Evolutionary conservation across 64 coral and sea anemone genomes (phyloP).

Genomic region (Hydrozoanthus tunicans): DNA sequence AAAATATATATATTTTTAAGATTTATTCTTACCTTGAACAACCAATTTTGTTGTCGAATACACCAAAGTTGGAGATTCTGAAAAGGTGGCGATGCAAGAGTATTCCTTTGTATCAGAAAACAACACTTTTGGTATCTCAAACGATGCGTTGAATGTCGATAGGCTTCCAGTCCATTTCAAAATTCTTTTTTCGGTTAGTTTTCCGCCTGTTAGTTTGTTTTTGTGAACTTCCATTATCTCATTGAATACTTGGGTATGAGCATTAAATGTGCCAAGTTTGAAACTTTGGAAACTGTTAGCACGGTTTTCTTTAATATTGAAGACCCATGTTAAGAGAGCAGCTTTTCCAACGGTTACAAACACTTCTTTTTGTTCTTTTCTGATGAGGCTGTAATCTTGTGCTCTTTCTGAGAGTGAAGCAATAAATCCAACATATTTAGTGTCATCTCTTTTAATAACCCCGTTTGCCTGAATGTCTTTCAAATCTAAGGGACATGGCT

Average conservation of each 20-base stretch:
- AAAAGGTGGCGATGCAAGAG: not conserved
- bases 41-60: not conserved
- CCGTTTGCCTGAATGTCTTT: too few relatives aligned
- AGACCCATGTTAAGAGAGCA: not conserved
- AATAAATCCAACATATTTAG: not conserved
- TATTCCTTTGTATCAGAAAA: slow-evolving; percentile 5
- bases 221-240: not conserved
- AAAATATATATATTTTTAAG: not conserved
- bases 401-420: not conserved
- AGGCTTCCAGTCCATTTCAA: not conserved
- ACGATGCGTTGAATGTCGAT: not conserved
- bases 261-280: not conserved
- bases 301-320: not conserved
- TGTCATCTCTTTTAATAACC: too few relatives aligned
- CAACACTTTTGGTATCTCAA: not conserved
- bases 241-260: not conserved
- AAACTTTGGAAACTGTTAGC: not conserved
- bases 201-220: not conserved
- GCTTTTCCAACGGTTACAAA: not conserved
- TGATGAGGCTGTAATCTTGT: not conserved
- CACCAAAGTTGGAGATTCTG: not conserved
- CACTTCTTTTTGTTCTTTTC: not conserved
- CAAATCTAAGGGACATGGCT: too few relatives aligned
- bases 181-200: not conserved
- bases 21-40: not conserved